Evolutionary conservation across 2,888 invertebrate species (phyloP).

Genomic region (Lepetodrilus schrolli): DNA sequence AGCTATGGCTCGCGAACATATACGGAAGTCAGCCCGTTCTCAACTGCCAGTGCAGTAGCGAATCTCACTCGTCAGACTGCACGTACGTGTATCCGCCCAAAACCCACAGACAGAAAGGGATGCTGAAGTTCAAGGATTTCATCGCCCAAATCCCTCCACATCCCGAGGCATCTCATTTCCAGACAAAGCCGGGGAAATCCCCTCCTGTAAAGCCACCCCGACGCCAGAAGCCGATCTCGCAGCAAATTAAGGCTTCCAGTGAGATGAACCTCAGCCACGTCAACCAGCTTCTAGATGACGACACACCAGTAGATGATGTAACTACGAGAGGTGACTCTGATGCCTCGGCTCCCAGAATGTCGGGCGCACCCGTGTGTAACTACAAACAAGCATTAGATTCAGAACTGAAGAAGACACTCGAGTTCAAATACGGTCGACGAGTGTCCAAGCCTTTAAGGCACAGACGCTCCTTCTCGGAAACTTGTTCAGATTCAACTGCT

Average conservation of each 20-base stretch:
- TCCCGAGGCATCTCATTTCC: not conserved
- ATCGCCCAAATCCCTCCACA: not conserved
- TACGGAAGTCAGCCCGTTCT: not conserved
- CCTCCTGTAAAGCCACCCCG: not conserved
- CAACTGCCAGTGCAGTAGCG: not conserved
- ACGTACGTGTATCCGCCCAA: not conserved
- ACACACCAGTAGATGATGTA: no score
- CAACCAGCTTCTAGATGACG: no score
- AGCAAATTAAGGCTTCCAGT: not conserved
- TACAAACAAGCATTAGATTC: no score
- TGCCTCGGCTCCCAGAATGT: no score
- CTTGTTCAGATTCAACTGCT: not conserved
- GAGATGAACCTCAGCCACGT: not conserved
- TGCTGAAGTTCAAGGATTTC: not conserved
- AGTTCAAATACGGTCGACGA: no score
- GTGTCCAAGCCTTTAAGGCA: not conserved
- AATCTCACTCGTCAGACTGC: conserved; percentile 6
- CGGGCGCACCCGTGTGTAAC: no score
- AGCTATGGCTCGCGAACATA: conserved; percentile 1
- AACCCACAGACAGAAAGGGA: not conserved
- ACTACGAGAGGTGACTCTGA: no score
- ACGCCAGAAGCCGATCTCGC: not conserved
- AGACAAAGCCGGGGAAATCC: no score
- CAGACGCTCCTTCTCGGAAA: not conserved
- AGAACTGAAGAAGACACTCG: no score